A percentile compares a stretch with the other conserved stretches of the same genome.
phyloP scores from a whole-genome alignment of 2,113 vertebrate species.

The Tilapia sparmanii region DNA sequence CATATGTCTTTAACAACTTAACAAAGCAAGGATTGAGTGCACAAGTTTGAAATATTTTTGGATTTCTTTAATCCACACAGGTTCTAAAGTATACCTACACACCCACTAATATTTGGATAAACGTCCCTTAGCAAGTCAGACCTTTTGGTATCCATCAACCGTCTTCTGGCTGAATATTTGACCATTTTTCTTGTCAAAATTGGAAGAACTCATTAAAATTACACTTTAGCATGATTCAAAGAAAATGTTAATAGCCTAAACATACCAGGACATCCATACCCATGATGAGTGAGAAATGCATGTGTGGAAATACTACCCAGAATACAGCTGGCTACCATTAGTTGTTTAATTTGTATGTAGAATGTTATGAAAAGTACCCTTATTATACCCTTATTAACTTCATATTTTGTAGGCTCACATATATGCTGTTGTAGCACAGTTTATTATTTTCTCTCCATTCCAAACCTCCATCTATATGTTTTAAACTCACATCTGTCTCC shows the following conservation, averaged over 20 bases:
- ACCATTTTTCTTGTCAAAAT: not conserved
- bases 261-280: not conserved
- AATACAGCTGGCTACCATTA: not conserved
- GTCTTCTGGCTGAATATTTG: not conserved
- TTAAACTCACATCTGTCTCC: not conserved
- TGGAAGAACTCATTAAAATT: not conserved
- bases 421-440: not conserved
- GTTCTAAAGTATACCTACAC: not conserved
- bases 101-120: not conserved
- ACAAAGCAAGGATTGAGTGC: not conserved
- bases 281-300: not conserved
- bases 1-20: not conserved
- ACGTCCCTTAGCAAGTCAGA: not conserved
- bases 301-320: not conserved
- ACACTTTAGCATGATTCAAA: not conserved
- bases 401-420: not conserved
- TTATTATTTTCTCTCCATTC: not conserved
- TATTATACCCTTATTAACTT: not conserved
- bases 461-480: not conserved
- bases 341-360: not conserved
- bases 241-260: not conserved
- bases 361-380: not conserved
- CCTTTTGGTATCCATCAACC: not conserved
- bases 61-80: not conserved
- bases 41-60: not conserved